These are phyloP conservation scores for Hypotaenidia okinawae DNA, from an alignment of 2,797 vertebrate genomes.

Conservation along the genomic window DNA sequence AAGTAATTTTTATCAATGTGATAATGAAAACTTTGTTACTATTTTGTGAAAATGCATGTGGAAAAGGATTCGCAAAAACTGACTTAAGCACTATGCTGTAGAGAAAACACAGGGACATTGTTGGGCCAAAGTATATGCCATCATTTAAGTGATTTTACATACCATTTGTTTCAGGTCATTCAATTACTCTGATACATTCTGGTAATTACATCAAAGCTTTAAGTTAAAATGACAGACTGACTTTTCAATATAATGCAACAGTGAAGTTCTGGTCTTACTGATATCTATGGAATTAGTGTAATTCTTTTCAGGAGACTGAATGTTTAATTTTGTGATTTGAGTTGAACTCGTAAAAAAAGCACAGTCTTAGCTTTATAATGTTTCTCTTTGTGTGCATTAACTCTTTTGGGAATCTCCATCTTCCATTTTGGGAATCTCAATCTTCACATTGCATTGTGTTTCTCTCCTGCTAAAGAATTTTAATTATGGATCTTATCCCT, in stretches of 20 bases:
- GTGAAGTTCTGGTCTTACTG: background rate
- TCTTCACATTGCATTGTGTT: accelerated
- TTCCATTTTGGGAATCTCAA: background rate
- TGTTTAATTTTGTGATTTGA: background rate
- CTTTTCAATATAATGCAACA: background rate
- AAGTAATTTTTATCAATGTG: background rate
- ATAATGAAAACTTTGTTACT: background rate
- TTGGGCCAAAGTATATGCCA: background rate
- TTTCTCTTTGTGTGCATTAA: background rate
- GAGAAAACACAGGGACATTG: background rate
- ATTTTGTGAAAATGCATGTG: background rate
- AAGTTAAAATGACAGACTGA: background rate
- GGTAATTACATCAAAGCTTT: background rate
- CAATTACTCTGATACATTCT: background rate
- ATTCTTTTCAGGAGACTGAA: background rate
- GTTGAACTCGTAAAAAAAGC: background rate
- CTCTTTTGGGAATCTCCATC: background rate
- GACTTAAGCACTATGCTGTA: background rate
- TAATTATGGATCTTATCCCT: background rate
- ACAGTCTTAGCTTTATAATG: background rate
- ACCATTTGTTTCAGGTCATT: background rate
- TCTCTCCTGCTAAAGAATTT: background rate
- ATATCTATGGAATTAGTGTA: background rate
- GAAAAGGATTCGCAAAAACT: background rate
- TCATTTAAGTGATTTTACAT: background rate